A percentile compares a stretch with the other conserved stretches of the same genome.
phyloP scores from a whole-genome alignment of 2,888 invertebrate genomes.

The Tenthredo mesomela region DNA sequence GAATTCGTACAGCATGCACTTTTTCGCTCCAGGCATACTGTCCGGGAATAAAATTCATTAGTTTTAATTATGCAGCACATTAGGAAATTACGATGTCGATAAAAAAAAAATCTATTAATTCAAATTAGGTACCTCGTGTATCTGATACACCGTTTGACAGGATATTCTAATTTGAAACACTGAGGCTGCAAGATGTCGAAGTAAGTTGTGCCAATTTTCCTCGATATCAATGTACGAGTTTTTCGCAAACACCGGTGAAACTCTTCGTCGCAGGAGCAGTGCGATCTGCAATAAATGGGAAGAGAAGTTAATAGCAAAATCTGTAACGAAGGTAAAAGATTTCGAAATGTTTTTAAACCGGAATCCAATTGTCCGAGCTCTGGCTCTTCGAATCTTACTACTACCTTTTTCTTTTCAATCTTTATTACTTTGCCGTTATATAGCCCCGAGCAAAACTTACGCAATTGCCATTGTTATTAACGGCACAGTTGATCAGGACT shows the following conservation, averaged over 20 bases:
- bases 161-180: conserved; percentile 83
- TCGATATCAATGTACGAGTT: conserved; percentile 80
- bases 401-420: background rate
- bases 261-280: conserved; percentile 85
- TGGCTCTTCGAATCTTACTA: background rate
- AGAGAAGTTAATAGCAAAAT: background rate
- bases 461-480: background rate
- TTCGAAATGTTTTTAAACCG: background rate
- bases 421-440: background rate
- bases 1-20: conserved; percentile 33
- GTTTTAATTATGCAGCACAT: background rate
- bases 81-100: background rate
- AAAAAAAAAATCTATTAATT: background rate
- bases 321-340: background rate
- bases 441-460: background rate
- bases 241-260: conserved; percentile 84
- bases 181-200: conserved; percentile 86
- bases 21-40: conserved; percentile 31
- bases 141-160: conserved; percentile 61
- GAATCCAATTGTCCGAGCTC: background rate
- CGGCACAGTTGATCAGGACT: background rate
- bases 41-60: background rate
- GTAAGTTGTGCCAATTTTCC: conserved; percentile 84
- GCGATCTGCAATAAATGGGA: conserved; percentile 78
- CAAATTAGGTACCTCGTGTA: conserved; percentile 26